Conservation (phyloP, 2,888 invertebrate species). For the Cantharis nigra region DNA sequence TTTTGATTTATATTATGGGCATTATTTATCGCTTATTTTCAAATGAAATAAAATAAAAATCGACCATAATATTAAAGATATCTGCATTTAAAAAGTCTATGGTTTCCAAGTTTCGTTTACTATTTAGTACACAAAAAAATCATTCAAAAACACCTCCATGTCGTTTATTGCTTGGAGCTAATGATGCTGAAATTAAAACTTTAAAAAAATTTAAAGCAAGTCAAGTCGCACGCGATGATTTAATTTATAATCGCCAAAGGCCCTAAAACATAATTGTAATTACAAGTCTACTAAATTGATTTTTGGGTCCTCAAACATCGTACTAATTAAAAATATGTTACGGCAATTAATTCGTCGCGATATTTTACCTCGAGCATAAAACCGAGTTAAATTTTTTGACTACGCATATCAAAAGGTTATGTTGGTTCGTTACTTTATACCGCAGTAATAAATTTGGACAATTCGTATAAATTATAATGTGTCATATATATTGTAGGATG, state of each 20-base stretch:
- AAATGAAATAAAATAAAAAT: no score
- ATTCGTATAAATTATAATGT: constrained; percentile 25
- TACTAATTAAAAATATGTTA: constrained; percentile 28
- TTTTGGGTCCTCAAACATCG: constrained; percentile 33
- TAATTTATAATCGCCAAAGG: constrained; percentile 28
- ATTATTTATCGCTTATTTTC: no score
- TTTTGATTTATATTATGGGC: no score
- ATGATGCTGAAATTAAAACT: not conserved
- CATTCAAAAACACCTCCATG: not conserved
- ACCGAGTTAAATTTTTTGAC: not conserved
- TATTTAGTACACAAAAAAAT: not conserved
- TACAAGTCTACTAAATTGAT: constrained; percentile 39
- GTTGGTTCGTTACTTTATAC: constrained; percentile 21
- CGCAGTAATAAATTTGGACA: constrained; percentile 22
- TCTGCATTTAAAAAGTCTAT: no score
- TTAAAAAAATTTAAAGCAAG: not conserved
- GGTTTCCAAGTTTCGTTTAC: no score
- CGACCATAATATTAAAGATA: no score
- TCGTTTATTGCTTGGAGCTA: not conserved
- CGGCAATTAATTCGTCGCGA: constrained; percentile 1
- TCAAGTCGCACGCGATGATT: constrained; percentile 27
- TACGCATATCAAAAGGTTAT: constrained; percentile 21
- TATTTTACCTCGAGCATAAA: not conserved
- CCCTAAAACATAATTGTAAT: constrained; percentile 33
- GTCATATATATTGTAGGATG: constrained; percentile 18